Conservation (phyloP, 2,113 vertebrate genomes). For the Mormyrus iriodes region DNA sequence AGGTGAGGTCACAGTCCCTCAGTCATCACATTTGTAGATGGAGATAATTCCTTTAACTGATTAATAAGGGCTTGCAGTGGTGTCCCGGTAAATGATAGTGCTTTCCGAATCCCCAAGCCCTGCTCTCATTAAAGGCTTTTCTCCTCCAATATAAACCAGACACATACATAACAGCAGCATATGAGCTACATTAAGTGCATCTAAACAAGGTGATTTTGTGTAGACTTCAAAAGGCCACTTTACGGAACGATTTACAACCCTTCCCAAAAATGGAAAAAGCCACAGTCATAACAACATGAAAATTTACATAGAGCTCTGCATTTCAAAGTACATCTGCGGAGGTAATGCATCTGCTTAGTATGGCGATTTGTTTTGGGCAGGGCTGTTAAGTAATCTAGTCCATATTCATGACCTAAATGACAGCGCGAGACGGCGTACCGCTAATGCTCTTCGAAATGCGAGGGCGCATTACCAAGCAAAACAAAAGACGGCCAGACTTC, state of each 20-base stretch:
- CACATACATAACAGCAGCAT: not conserved
- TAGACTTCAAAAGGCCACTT: not conserved
- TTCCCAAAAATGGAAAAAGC: not conserved
- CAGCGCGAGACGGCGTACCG: not conserved
- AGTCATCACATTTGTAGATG: not conserved
- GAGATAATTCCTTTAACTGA: not conserved
- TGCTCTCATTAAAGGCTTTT: not conserved
- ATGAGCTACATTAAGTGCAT: not conserved
- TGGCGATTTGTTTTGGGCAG: constrained; percentile 13
- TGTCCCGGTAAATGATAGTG: not conserved
- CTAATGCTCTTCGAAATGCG: not conserved
- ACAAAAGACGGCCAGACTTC: not conserved
- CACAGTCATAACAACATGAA: not conserved
- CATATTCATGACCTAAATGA: constrained; percentile 20
- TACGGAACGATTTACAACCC: not conserved
- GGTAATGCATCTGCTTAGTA: not conserved
- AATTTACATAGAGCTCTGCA: constrained; percentile 16
- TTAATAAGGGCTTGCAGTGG: not conserved
- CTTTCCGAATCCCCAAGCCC: not conserved
- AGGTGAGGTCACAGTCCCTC: not conserved
- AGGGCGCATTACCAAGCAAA: not conserved
- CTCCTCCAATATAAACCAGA: not conserved
- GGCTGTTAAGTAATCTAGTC: constrained; percentile 20
- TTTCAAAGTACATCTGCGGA: constrained; percentile 11
- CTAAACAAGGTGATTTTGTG: not conserved